phyloP scores from a whole-genome alignment of 1,140 invertebrate species.

The Zaprionus davidi region DNA sequence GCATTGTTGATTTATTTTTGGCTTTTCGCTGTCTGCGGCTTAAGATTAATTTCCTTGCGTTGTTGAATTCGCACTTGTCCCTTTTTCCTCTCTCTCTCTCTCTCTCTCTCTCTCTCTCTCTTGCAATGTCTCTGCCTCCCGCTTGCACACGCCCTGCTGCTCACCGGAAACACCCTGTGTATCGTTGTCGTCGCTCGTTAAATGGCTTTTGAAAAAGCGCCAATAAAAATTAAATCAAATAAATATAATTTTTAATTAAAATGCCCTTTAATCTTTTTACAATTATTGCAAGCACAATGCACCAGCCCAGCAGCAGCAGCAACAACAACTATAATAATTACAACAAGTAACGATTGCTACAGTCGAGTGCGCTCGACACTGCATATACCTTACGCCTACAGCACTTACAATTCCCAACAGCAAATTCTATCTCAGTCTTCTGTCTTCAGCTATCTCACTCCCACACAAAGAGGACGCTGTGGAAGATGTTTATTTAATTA shows the following conservation, averaged over 20 bases:
- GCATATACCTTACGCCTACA: background rate
- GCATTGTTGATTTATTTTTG: slow-evolving; percentile 83
- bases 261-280: slow-evolving; percentile 80
- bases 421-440: too few relatives aligned
- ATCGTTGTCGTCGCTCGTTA: slow-evolving; percentile 51
- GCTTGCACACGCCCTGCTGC: background rate
- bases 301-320: slow-evolving; percentile 18
- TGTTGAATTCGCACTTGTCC: slow-evolving; percentile 77
- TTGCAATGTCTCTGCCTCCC: background rate
- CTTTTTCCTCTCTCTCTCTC: background rate
- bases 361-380: background rate
- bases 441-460: too few relatives aligned
- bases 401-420: background rate
- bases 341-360: background rate
- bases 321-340: slow-evolving; percentile 24
- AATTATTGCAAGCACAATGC: slow-evolving; percentile 71
- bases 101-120: background rate
- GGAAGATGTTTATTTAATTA: too few relatives aligned
- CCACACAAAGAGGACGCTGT: too few relatives aligned
- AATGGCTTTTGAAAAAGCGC: slow-evolving; percentile 79
- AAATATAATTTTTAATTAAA: slow-evolving; percentile 83
- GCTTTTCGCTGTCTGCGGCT: slow-evolving; percentile 82
- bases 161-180: slow-evolving; percentile 12
- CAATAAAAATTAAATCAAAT: slow-evolving; percentile 83
- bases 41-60: slow-evolving; percentile 83